Conservation (phyloP, 2,888 invertebrate genomes). For the Adela reaumurella region DNA sequence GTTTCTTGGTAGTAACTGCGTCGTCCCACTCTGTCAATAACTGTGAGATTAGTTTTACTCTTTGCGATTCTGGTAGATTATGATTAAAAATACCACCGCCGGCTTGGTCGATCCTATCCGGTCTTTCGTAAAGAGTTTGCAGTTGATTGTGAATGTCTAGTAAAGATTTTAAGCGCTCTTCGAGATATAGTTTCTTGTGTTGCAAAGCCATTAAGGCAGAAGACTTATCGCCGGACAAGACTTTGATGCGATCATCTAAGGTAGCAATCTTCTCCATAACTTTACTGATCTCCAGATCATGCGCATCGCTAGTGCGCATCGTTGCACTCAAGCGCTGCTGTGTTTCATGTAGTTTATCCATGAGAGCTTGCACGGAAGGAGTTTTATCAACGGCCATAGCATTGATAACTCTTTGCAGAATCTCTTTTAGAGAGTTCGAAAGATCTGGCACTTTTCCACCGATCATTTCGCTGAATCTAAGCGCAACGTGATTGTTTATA, state of each 20-base stretch:
- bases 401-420: slow-evolving; percentile 34
- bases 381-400: slow-evolving; percentile 17
- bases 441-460: slow-evolving; percentile 25
- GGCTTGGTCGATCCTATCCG: slow-evolving; percentile 18
- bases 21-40: slow-evolving; percentile 38
- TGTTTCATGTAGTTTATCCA: slow-evolving; percentile 26
- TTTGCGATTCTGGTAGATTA: slow-evolving; percentile 25
- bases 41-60: slow-evolving; percentile 37
- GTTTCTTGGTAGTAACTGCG: slow-evolving; percentile 35
- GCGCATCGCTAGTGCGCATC: slow-evolving; percentile 27
- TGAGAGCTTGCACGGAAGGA: slow-evolving; percentile 10
- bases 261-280: slow-evolving; percentile 30
- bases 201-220: slow-evolving; percentile 30
- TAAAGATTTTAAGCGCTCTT: slow-evolving; percentile 25
- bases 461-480: slow-evolving; percentile 26
- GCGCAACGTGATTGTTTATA: slow-evolving; percentile 31
- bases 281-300: slow-evolving; percentile 34
- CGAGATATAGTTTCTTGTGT: slow-evolving; percentile 33
- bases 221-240: slow-evolving; percentile 24
- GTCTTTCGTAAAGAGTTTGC: slow-evolving; percentile 20
- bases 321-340: slow-evolving; percentile 23
- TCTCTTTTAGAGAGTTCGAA: slow-evolving; percentile 27
- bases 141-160: slow-evolving; percentile 31
- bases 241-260: slow-evolving; percentile 30
- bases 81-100: slow-evolving; percentile 34